Evolutionary conservation across 2,888 invertebrate genomes (phyloP).

Genomic region (Hartigia nigra): DNA sequence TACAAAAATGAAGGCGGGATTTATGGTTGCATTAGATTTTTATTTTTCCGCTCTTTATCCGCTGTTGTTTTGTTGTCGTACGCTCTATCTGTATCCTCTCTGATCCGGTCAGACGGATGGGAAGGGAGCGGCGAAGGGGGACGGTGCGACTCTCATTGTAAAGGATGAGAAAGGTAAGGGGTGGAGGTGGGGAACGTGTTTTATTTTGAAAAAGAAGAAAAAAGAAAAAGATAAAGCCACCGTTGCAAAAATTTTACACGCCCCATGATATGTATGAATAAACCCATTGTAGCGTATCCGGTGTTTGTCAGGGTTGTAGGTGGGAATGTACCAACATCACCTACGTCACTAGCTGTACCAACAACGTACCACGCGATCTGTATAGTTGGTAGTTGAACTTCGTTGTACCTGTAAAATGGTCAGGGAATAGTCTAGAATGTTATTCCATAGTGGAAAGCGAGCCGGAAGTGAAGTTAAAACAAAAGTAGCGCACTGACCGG

Average conservation of each 20-base stretch:
- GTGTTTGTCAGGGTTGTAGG: not conserved
- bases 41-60: not conserved
- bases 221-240: not conserved
- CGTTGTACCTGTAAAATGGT: slow-evolving; percentile 18
- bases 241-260: slow-evolving; percentile 6
- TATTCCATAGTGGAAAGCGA: slow-evolving; percentile 25
- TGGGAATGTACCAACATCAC: not conserved
- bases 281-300: not conserved
- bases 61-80: not conserved
- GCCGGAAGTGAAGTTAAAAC: slow-evolving; percentile 31
- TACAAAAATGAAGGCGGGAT: not conserved
- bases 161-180: no score
- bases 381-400: not conserved
- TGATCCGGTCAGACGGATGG: not conserved
- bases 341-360: not conserved
- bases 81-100: not conserved
- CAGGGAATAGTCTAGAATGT: not conserved
- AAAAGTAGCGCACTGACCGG: slow-evolving; percentile 32
- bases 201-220: no score
- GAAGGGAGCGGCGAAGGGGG: no score
- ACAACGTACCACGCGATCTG: not conserved
- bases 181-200: no score
- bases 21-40: not conserved
- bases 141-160: no score
- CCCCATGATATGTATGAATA: not conserved